Conservation (phyloP, 92 coral and sea anemone genomes). For the Epizoanthus fatuus region DNA sequence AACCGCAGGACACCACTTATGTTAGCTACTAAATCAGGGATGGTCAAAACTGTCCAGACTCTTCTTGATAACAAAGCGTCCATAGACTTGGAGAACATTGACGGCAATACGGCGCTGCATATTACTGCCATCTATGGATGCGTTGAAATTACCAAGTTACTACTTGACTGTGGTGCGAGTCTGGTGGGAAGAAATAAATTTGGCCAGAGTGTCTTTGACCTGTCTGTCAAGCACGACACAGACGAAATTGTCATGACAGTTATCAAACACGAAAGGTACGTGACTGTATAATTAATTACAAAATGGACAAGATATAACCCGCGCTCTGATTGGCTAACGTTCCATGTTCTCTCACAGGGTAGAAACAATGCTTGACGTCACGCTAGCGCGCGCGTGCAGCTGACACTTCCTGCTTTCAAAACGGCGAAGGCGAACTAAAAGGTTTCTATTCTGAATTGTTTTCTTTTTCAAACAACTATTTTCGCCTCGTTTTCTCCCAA, state of each 20-base stretch:
- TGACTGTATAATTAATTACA: neutral
- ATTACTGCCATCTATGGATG: constrained; percentile 62
- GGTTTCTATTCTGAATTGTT: too few species aligned
- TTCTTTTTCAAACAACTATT: too few species aligned
- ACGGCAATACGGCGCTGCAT: constrained; percentile 71
- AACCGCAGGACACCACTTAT: constrained; percentile 90
- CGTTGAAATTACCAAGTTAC: constrained; percentile 40
- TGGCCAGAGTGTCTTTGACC: constrained; percentile 56
- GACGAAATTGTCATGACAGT: constrained; percentile 67
- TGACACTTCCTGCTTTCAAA: too few species aligned
- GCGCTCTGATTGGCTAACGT: too few species aligned
- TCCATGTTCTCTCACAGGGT: too few species aligned
- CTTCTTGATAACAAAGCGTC: constrained; percentile 58
- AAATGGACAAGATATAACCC: too few species aligned
- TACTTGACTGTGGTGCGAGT: constrained; percentile 53
- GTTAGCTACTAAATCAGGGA: constrained; percentile 87
- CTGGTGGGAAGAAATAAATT: constrained; percentile 48
- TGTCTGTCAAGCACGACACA: constrained; percentile 63
- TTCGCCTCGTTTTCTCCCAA: too few species aligned
- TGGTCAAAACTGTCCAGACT: constrained; percentile 60
- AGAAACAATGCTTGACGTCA: too few species aligned
- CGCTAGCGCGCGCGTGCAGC: too few species aligned
- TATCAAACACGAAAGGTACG: constrained; percentile 69
- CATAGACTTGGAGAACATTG: constrained; percentile 62
- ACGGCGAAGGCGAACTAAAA: too few species aligned